Percentiles rank a stretch among this genome's conserved stretches.
Evolutionary conservation across 1,140 invertebrate genomes (phyloP).

Genomic region (Hyposmocoma kahamanoa): DNA sequence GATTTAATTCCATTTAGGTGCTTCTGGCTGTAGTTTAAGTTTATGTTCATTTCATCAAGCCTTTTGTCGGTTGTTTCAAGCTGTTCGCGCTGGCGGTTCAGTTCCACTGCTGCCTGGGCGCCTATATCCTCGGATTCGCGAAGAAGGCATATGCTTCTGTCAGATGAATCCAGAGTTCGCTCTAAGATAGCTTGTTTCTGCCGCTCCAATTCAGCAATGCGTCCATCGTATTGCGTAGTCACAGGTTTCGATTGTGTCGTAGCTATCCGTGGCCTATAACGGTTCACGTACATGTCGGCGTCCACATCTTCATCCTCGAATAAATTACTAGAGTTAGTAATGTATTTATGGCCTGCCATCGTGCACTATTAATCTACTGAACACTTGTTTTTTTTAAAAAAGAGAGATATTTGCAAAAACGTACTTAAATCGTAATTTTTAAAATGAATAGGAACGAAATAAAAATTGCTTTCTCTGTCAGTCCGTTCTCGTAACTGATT

Average conservation of each 20-base stretch:
- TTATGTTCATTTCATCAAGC: constrained; percentile 93
- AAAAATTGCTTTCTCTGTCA: no score
- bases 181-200: constrained; percentile 82
- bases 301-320: constrained; percentile 86
- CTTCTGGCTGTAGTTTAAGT: constrained; percentile 91
- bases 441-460: no score
- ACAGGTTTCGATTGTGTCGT: constrained; percentile 28
- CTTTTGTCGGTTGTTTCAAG: constrained; percentile 91
- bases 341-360: constrained; percentile 80
- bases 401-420: no score
- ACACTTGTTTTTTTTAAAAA: no score
- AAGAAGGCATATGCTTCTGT: constrained; percentile 86
- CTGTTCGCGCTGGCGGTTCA: constrained; percentile 91
- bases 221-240: constrained; percentile 38
- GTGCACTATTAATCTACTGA: no score
- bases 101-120: constrained; percentile 90
- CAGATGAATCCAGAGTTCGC: constrained; percentile 87
- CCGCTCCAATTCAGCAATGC: constrained; percentile 73
- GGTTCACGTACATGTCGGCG: constrained; percentile 85
- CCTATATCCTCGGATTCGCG: constrained; percentile 92
- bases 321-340: constrained; percentile 77
- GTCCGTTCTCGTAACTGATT: no score
- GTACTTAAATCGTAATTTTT: no score
- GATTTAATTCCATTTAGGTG: constrained; percentile 96
- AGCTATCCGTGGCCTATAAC: constrained; percentile 60